Conservation (phyloP, 2,888 invertebrate genomes). For the Brachypalpus laphriformis region DNA sequence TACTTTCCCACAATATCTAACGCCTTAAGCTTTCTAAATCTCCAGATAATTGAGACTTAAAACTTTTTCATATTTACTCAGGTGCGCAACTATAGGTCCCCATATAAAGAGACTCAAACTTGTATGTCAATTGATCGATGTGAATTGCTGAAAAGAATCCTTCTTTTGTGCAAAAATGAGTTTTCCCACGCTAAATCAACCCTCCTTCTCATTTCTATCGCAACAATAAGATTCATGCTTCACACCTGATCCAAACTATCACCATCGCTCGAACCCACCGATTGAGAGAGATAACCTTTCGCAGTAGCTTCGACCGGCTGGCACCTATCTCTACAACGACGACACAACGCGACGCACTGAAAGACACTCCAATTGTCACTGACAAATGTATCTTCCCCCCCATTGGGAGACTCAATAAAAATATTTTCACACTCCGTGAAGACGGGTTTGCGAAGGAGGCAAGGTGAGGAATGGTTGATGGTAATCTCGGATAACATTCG, state of each 20-base stretch:
- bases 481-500: constrained; percentile 51
- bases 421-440: constrained; percentile 61
- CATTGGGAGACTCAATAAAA: constrained; percentile 52
- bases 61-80: constrained; percentile 64
- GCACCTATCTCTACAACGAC: neutral
- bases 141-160: constrained; percentile 23
- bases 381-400: constrained; percentile 67
- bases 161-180: neutral
- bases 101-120: neutral
- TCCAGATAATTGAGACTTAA: neutral
- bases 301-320: constrained; percentile 51
- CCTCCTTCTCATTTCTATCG: constrained; percentile 9
- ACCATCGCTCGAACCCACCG: constrained; percentile 6
- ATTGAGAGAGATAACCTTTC: constrained; percentile 48
- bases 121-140: too few relatives aligned
- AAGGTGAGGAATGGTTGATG: neutral
- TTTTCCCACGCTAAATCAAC: constrained; percentile 57
- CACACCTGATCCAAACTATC: constrained; percentile 67
- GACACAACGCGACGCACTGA: constrained; percentile 23
- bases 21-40: neutral
- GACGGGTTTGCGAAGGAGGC: constrained; percentile 49
- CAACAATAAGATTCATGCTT: constrained; percentile 18
- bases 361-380: constrained; percentile 55
- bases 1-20: constrained; percentile 29
- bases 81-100: constrained; percentile 40